Conservation (phyloP, 1,140 invertebrate species). For the Scylla paramamosain region DNA sequence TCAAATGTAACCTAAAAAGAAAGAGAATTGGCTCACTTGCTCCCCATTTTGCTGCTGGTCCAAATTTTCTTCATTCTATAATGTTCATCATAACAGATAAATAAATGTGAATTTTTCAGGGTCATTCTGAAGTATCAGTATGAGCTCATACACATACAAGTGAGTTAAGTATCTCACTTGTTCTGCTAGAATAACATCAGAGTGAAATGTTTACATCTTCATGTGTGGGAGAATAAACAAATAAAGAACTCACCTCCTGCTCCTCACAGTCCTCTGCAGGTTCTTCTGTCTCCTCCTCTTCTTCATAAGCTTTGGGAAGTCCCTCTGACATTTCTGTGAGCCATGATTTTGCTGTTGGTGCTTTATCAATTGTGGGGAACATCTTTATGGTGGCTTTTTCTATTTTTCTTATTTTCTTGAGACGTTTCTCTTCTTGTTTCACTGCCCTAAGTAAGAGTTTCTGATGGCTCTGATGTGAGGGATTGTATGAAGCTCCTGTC, state of each 20-base stretch:
- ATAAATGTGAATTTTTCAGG: too few relatives aligned
- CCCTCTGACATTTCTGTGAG: conserved; percentile 64
- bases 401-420: neutral
- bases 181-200: too few relatives aligned
- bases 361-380: conserved; percentile 57
- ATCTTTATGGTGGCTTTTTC: neutral
- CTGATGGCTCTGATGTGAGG: conserved; percentile 47
- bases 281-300: conserved; percentile 8
- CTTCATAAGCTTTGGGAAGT: conserved; percentile 50
- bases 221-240: neutral
- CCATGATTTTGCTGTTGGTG: conserved; percentile 40
- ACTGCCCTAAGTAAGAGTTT: conserved; percentile 29
- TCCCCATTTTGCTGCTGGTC: too few relatives aligned
- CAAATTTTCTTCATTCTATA: too few relatives aligned
- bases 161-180: too few relatives aligned
- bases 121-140: too few relatives aligned
- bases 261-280: neutral
- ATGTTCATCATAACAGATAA: too few relatives aligned
- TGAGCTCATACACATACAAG: too few relatives aligned
- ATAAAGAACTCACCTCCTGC: neutral
- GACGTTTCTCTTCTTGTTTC: neutral
- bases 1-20: too few relatives aligned
- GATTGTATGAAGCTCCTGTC: conserved; percentile 59
- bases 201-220: too few relatives aligned
- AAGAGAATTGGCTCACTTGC: too few relatives aligned